Base-by-base conservation (phyloP, 1,140 invertebrate species). In the Euura saliciscinereae region DNA sequence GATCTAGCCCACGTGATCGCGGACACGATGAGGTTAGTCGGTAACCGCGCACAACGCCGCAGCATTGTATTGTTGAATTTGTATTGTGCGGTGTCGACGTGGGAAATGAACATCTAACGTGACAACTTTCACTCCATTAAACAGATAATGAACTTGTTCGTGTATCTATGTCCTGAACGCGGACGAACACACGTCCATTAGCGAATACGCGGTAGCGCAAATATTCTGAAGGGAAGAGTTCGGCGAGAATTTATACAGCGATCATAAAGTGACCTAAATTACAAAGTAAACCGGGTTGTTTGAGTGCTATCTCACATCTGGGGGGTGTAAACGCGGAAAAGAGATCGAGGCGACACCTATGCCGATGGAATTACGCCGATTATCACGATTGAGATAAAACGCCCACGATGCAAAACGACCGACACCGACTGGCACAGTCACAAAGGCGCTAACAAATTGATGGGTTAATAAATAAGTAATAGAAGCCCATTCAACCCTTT, bases 381-480 rank as follows among this genome's bases (percentile, higher is more conserved):
- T n/a, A n/a, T 59, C 6, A 59, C 73, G 76, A 77, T 78, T 77
- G 74, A 77, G 75, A 79, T 77, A 79, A 79, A 8, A 76, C 73
- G 75, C 74, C 72, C 74, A 77, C 75, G 74, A 42, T 67, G 68
- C 74, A 64, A 69, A 64, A 70, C 74, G 68, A 69, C 28, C 28
- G 28, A 28, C 28, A 28, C 28, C 28, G 28, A 28, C 28, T 28
- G 28, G 28, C 28, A 28, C 28, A 28, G 1, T 28, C 65, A 77
- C 73, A 75, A 77, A 74, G 73, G 69, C 51, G 75, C 78, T 77
- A 82, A 83, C 78, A 77, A 84, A 80, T 78, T 82, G 83, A 82
- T 82, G 81, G 82, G 77, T 81, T 80, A 84, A 86, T 85, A 85
- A 86, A 87, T 87, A 86, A 82, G 83, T 85, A 86, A 87, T 78